A percentile compares a stretch with the other conserved stretches of the same genome.
These are phyloP conservation scores for Peribatodes rhomboidaria DNA, from an alignment of 2,888 invertebrate species.

Conservation along the genomic window DNA sequence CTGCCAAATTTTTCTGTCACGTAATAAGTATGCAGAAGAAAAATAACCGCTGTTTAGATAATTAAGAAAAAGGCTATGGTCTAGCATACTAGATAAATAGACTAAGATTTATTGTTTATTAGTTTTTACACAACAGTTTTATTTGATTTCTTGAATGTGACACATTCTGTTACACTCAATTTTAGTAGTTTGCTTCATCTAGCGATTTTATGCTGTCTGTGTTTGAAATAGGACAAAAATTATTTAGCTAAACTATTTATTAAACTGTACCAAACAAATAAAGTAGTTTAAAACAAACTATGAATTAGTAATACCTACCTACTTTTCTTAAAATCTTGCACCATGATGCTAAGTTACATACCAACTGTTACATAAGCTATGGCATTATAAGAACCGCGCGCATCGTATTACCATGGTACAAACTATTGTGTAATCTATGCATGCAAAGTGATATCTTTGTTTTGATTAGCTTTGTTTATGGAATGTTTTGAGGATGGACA, in stretches of 20 bases:
- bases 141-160: neutral
- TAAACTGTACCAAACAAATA: neutral
- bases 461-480: slow-evolving; percentile 28
- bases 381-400: slow-evolving; percentile 17
- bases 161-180: neutral
- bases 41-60: no score
- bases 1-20: no score
- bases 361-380: slow-evolving; percentile 3
- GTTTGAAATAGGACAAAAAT: neutral
- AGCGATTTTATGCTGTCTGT: neutral
- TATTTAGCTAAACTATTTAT: no score
- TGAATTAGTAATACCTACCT: no score
- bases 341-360: neutral
- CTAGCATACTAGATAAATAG: no score
- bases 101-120: no score
- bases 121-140: no score
- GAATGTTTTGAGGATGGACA: neutral
- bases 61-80: no score
- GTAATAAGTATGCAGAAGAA: no score
- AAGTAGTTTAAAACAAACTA: slow-evolving; percentile 5
- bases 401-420: slow-evolving; percentile 13
- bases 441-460: slow-evolving; percentile 29
- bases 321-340: no score
- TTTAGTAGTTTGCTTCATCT: neutral
- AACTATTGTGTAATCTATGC: slow-evolving; percentile 9